Evolutionary conservation across 2,888 invertebrate species (phyloP).

Genomic region (Trypoxylon attenuatum): DNA sequence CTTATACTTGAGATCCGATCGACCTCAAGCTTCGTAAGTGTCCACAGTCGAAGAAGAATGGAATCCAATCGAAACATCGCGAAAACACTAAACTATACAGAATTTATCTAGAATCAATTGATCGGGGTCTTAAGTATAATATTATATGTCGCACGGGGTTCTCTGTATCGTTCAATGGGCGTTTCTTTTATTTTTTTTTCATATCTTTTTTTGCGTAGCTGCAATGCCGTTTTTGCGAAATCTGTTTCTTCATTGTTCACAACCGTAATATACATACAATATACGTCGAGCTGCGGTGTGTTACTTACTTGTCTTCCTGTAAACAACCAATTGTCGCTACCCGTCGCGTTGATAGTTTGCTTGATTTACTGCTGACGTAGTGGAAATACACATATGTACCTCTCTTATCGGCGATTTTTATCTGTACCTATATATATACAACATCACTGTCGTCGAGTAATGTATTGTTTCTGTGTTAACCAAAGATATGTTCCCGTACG

Average conservation of each 20-base stretch:
- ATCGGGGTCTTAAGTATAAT: conserved; percentile 7
- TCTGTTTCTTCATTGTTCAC: conserved; percentile 39
- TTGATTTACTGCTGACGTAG: conserved; percentile 53
- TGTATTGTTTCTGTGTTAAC: conserved; percentile 60
- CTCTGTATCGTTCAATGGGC: conserved; percentile 35
- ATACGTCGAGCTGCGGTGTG: conserved; percentile 38
- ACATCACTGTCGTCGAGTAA: conserved; percentile 47
- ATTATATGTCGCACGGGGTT: conserved; percentile 10
- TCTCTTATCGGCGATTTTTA: conserved; percentile 41
- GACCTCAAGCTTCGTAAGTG: no score
- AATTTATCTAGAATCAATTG: neutral
- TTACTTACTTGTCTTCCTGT: conserved; percentile 18
- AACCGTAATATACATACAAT: conserved; percentile 4
- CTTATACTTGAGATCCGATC: conserved; percentile 28
- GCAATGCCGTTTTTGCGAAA: conserved; percentile 47
- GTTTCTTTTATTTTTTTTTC: conserved; percentile 16
- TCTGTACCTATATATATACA: conserved; percentile 22
- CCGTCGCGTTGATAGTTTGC: conserved; percentile 52
- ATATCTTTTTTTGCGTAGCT: conserved; percentile 42
- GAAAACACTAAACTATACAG: neutral
- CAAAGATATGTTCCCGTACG: conserved; percentile 54
- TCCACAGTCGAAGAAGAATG: no score
- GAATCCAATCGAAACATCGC: neutral
- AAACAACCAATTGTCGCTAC: conserved; percentile 40
- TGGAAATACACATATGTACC: conserved; percentile 41